phyloP scores from a whole-genome alignment of 2,113 vertebrate species.

The Campylorhamphus procurvoides region DNA sequence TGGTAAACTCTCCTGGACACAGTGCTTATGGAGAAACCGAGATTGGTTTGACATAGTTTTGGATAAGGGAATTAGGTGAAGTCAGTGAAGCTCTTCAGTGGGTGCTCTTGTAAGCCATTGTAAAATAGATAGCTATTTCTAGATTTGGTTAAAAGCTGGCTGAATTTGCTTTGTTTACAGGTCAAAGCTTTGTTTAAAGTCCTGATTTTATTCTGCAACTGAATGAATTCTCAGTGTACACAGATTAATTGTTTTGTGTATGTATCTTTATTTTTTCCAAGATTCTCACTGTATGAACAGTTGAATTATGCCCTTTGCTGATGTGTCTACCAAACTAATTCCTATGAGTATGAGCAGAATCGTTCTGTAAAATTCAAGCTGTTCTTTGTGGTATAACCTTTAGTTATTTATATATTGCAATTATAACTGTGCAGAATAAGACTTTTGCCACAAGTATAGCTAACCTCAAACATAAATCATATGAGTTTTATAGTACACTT shows the following conservation, averaged over 20 bases:
- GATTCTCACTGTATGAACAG: conserved; percentile 77
- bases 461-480: conserved; percentile 55
- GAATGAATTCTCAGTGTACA: conserved; percentile 79
- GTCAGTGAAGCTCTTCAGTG: conserved; percentile 68
- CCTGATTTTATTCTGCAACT: conserved; percentile 79
- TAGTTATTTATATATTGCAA: conserved; percentile 78
- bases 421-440: conserved; percentile 80
- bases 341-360: conserved; percentile 77
- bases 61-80: conserved; percentile 71
- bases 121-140: conserved; percentile 77
- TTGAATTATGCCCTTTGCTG: conserved; percentile 76
- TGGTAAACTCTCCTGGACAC: conserved; percentile 61
- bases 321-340: conserved; percentile 76
- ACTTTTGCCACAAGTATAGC: conserved; percentile 76
- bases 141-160: conserved; percentile 78
- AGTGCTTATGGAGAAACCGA: conserved; percentile 73
- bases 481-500: conserved; percentile 47
- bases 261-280: conserved; percentile 80
- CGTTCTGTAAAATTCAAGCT: conserved; percentile 76
- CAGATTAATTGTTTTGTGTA: conserved; percentile 78
- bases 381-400: conserved; percentile 77
- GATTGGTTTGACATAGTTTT: conserved; percentile 68
- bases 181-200: conserved; percentile 81
- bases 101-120: conserved; percentile 75
- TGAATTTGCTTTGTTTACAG: conserved; percentile 79